Evolutionary conservation across 2,888 invertebrate species (phyloP).

Genomic region (Poecilus cupreus): DNA sequence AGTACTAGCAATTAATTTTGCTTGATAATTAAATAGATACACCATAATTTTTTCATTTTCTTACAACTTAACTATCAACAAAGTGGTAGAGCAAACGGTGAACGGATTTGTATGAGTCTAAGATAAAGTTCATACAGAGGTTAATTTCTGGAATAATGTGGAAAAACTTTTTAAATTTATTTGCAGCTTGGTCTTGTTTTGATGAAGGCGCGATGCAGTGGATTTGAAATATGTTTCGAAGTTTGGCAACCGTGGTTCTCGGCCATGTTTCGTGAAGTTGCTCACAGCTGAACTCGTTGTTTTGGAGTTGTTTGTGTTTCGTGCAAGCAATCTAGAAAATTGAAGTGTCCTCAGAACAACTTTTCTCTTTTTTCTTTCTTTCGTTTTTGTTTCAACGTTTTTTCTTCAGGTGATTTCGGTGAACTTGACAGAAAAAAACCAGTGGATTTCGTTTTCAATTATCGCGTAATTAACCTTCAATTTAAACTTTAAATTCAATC

Average conservation of each 20-base stretch:
- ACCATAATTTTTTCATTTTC: not conserved
- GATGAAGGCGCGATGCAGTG: constrained; percentile 23
- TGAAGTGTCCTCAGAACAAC: constrained; percentile 48
- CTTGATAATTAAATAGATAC: not conserved
- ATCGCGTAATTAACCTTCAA: no score
- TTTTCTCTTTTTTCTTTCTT: constrained; percentile 22
- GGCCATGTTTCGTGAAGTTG: not conserved
- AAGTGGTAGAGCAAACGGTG: no score
- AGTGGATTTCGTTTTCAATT: not conserved
- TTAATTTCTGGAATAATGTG: constrained; percentile 15
- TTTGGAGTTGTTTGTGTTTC: constrained; percentile 46
- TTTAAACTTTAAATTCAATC: not conserved
- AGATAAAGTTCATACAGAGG: not conserved
- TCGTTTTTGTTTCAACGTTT: constrained; percentile 4
- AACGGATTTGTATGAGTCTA: no score
- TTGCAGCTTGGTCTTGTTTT: constrained; percentile 7
- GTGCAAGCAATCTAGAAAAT: constrained; percentile 48
- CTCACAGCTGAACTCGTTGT: constrained; percentile 25
- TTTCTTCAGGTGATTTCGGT: constrained; percentile 1
- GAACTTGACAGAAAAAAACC: not conserved
- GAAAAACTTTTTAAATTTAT: constrained; percentile 11
- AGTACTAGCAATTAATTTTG: not conserved
- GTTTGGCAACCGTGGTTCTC: constrained; percentile 4
- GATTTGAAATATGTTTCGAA: constrained; percentile 19
- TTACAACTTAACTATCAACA: no score